Conservation (phyloP, 1,140 invertebrate species). For the Aplysia californica region DNA sequence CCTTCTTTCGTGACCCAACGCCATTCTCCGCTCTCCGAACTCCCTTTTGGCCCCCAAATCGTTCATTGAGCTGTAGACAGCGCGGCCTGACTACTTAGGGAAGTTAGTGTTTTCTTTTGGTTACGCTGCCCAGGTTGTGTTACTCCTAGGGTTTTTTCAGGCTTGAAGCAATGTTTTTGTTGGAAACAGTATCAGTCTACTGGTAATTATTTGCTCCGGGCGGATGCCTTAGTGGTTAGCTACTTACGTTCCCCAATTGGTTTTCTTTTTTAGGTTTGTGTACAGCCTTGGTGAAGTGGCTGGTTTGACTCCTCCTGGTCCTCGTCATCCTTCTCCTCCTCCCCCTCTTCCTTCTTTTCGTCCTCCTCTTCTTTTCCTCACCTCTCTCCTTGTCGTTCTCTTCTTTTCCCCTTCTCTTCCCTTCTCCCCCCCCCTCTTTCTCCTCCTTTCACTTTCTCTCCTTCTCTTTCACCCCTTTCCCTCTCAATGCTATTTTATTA, state of each 20-base stretch:
- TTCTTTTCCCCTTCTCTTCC: not conserved
- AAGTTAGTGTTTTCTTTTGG: too few relatives aligned
- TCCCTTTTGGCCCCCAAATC: not conserved
- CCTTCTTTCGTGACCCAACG: not conserved
- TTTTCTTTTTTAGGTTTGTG: too few relatives aligned
- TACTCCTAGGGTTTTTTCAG: too few relatives aligned
- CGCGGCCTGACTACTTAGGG: too few relatives aligned
- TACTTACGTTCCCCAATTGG: too few relatives aligned
- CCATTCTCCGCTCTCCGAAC: conserved; percentile 1
- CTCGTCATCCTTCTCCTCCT: not conserved
- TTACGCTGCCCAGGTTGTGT: too few relatives aligned
- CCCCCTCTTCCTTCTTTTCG: not conserved
- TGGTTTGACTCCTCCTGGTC: not conserved
- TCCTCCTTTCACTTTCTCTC: not conserved
- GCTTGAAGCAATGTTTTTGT: too few relatives aligned
- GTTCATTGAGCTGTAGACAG: too few relatives aligned
- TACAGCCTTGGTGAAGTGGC: too few relatives aligned
- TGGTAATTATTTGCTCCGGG: too few relatives aligned
- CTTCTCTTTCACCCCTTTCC: not conserved
- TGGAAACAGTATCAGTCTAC: too few relatives aligned
- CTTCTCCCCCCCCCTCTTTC: not conserved
- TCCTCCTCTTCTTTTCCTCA: not conserved
- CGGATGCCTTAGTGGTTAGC: too few relatives aligned
- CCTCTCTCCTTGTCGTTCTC: not conserved
- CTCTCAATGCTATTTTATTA: not conserved